Evolutionary conservation across 2,113 vertebrate species (phyloP).

Genomic region (Odontesthes bonariensis): DNA sequence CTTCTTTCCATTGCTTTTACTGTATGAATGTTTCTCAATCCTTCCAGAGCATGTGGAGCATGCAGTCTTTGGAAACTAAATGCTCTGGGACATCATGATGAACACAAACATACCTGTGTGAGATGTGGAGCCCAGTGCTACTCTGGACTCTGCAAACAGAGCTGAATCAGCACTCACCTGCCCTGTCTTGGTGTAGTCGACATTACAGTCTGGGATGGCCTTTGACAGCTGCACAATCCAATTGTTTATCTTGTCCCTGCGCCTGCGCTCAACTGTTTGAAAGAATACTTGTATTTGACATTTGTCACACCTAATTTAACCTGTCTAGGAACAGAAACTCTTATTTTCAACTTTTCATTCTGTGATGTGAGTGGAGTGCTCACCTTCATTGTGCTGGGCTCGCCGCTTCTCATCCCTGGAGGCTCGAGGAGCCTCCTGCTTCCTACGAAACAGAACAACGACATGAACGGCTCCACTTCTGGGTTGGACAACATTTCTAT

Average conservation of each 20-base stretch:
- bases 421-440: constrained; percentile 89
- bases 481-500: neutral
- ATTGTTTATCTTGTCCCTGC: constrained; percentile 96
- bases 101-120: too few species aligned
- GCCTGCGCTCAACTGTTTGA: constrained; percentile 89
- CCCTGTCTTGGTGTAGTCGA: constrained; percentile 93
- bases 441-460: constrained; percentile 75
- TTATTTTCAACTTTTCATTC: too few species aligned
- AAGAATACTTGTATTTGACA: neutral
- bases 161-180: constrained; percentile 79
- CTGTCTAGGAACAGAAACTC: too few species aligned
- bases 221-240: constrained; percentile 98
- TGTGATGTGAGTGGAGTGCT: neutral
- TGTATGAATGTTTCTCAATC: too few species aligned
- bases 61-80: too few species aligned
- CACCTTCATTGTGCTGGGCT: constrained; percentile 96
- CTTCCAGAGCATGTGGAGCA: too few species aligned
- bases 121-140: too few species aligned
- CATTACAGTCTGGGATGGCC: constrained; percentile 93
- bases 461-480: neutral
- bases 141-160: too few species aligned
- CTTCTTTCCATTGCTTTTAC: too few species aligned
- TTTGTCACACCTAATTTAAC: neutral
- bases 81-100: too few species aligned
- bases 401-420: constrained; percentile 93